Evolutionary conservation across 2,888 invertebrate genomes (phyloP), one percentile per base, ranked within the genome.

Genomic region (Tetranychus truncatus): DNA sequence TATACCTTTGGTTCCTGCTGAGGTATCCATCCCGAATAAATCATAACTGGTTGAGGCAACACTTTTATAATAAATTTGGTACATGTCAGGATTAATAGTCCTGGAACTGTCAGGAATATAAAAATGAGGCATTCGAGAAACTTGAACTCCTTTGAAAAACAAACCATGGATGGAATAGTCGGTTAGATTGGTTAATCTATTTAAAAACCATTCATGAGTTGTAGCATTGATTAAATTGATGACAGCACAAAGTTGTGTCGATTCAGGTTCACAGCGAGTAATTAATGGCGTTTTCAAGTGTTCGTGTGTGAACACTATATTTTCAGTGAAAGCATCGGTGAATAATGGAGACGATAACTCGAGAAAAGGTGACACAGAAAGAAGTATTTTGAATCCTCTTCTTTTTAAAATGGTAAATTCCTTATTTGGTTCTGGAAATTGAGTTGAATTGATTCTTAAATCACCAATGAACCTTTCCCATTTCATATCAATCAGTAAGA

Each of bases 321-420:
- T 69, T 20, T 77, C 66, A 8, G 55, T 67, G 7, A 71, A 18
- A 3, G 75, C 76, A 9, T 73, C 73, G 1, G 46, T 21, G 1
- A 77, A 45, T 21, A 72, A 44, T 45, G 73, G 45, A 11, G 75
- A 73, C 44, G 44, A 24, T 9, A 76, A 55, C n/a, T 77, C 75
- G 55, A 94, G 89, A 81, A 91, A 95, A 0, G 95, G 94, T 81
- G 93, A 92, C 0, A 94, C 87, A n/a, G 91, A 89, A 78, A 95
- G 88, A 0, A 90, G 90, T 18, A 95, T 89, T 80, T 90, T 88
- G 78, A 94, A 95, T 0, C 92, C 92, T 78, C 92, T 85, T 55
- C 92, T 86, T 78, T 89, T 89, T 66, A 93, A 85, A 74, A 91
- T 89, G 79, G 90, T 88, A 8, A 92, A 88, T 1, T 90, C 90